These are phyloP conservation scores for Rhizoglyphus robini DNA, from an alignment of 1,140 invertebrate species.

Conservation along the genomic window DNA sequence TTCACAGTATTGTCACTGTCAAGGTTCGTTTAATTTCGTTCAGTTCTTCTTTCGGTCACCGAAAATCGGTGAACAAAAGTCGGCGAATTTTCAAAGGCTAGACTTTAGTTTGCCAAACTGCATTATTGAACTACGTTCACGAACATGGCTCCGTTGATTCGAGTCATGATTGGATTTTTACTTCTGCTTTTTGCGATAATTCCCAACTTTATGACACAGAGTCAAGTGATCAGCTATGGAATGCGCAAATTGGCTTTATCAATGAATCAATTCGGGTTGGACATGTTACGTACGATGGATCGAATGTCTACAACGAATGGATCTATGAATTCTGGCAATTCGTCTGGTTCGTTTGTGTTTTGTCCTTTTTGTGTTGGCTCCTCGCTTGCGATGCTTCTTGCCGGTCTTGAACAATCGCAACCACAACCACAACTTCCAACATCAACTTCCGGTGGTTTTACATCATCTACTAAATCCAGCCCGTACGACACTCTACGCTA, in stretches of 20 bases:
- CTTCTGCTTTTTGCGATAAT: too few species aligned
- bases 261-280: conserved; percentile 30
- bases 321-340: not conserved
- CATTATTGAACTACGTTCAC: too few species aligned
- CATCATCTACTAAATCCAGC: not conserved
- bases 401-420: conserved; percentile 24
- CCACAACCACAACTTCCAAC: not conserved
- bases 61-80: too few species aligned
- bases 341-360: conserved; percentile 22
- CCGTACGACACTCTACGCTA: conserved; percentile 23
- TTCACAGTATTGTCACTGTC: too few species aligned
- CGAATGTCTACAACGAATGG: conserved; percentile 1
- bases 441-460: not conserved
- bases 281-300: conserved; percentile 27
- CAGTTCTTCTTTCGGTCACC: too few species aligned
- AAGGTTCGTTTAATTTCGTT: too few species aligned
- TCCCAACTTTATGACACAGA: too few species aligned
- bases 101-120: too few species aligned
- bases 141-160: too few species aligned
- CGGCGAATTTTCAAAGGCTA: too few species aligned
- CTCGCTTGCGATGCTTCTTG: conserved; percentile 28
- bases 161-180: too few species aligned
- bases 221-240: conserved; percentile 25
- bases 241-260: conserved; percentile 29
- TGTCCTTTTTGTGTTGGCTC: conserved; percentile 29